A percentile compares a stretch with the other conserved stretches of the same genome.
phyloP scores from a whole-genome alignment of 2,113 vertebrate genomes.

The Trichechus manatus region DNA sequence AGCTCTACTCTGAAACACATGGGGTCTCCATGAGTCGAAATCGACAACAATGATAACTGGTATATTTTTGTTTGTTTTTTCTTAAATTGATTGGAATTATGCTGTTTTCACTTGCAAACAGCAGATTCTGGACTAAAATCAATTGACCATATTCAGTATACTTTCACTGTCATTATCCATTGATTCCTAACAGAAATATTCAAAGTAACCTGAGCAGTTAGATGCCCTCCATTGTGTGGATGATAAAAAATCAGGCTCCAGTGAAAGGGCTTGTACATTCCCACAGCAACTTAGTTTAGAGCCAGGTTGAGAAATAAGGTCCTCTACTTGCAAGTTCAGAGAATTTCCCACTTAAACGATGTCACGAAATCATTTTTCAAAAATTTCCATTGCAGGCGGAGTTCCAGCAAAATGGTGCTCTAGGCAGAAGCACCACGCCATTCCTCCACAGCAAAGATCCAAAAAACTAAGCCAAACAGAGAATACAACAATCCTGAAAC shows the following conservation, averaged over 20 bases:
- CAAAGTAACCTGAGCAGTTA: background rate
- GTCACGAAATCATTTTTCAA: background rate
- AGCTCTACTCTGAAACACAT: too few species aligned
- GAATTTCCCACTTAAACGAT: background rate
- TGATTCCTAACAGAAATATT: background rate
- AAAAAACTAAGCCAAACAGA: too few species aligned
- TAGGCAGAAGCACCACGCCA: too few species aligned
- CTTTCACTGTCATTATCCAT: background rate
- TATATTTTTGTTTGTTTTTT: too few species aligned
- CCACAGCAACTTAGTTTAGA: background rate
- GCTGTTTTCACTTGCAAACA: background rate
- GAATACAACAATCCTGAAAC: too few species aligned
- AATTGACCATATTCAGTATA: background rate
- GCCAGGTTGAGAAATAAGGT: background rate
- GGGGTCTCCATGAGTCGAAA: too few species aligned
- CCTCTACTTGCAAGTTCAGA: background rate
- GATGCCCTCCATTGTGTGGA: background rate
- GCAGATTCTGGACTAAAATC: background rate
- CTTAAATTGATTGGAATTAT: background rate
- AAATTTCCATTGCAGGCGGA: background rate
- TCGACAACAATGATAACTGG: too few species aligned
- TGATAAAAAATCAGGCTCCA: background rate
- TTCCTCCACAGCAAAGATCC: too few species aligned
- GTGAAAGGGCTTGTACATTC: background rate
- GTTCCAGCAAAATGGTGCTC: too few species aligned